Evolutionary conservation across 2,113 vertebrate species (phyloP), one percentile per base, ranked within the genome.

Genomic region (Fregata magnificens): DNA sequence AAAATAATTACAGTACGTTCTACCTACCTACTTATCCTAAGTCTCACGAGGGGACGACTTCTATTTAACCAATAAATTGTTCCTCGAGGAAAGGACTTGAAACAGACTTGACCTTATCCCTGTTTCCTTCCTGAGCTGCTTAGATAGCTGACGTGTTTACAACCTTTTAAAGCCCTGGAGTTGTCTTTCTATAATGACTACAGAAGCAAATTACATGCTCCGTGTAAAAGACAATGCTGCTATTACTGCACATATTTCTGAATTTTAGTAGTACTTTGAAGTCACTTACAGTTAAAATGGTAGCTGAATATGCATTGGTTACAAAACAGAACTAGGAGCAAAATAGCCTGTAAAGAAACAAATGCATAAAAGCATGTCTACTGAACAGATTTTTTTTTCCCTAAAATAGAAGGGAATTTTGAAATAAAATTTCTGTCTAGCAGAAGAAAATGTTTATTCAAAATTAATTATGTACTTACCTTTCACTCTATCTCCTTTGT

Each of bases 401-500:
- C 7, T 40, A 78, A 74, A 19, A 38, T 5, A 36, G 7, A 59
- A 81, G 31, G 38, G 15, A 53, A 40, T 40, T 80, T 74, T 29
- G 45, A 72, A 69, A 13, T 5, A 5, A 81, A 71, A 81, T 40
- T 31, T 61, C 38, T 6, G 1, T 17, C 21, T 47, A 59, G 50
- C 7, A 47, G 59, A 34, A 74, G 20, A 55, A 86, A 71, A 65
- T 2, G 5, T 45, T 40, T 28, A 67, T 49, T 78, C 62, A 40
- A 4, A 74, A 72, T 24, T 13, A 63, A 86, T 71, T 9, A 36
- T 2, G 1, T 16, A 86, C 99, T 98, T 82, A 99, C 99, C 99
- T 99, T 99, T 99, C 96, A 99, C 99, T 97, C 99, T 97, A 63
- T 99, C 99, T 6, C 99, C 98, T 45, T 99, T 99, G 97, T 99